A percentile compares a stretch with the other conserved stretches of the same genome.
Conservation (phyloP, 2,888 invertebrate genomes). For the Eilema depressum region DNA sequence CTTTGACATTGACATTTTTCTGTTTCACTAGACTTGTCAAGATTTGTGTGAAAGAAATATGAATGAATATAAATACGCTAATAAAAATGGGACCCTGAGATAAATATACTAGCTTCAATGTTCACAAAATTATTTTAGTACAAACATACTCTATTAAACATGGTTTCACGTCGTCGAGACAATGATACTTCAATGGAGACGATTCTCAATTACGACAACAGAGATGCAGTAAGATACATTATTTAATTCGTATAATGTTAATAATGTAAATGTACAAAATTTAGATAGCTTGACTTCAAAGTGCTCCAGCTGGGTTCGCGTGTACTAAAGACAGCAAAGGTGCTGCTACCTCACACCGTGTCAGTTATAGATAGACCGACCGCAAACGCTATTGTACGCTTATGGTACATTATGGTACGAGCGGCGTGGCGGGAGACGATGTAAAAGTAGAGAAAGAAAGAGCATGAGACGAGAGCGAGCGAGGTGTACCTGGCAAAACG, state of each 20-base stretch:
- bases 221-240: constrained; percentile 62
- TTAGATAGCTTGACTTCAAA: background rate
- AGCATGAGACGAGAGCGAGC: too few relatives aligned
- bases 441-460: too few relatives aligned
- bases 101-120: background rate
- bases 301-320: background rate
- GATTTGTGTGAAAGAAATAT: constrained; percentile 1
- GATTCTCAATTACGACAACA: constrained; percentile 72
- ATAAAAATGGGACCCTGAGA: constrained; percentile 1
- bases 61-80: background rate
- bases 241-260: background rate
- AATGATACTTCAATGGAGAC: constrained; percentile 66
- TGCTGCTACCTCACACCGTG: background rate
- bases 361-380: too few relatives aligned
- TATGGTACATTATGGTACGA: too few relatives aligned
- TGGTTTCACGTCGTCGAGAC: constrained; percentile 12
- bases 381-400: too few relatives aligned
- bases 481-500: too few relatives aligned
- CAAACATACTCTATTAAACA: constrained; percentile 6
- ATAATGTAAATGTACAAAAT: background rate
- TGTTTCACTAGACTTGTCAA: background rate
- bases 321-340: background rate
- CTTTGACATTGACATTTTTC: background rate
- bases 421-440: too few relatives aligned
- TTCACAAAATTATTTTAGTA: constrained; percentile 9